Conservation (phyloP, 2,888 invertebrate genomes). For the Drosophila hamatofila region DNA sequence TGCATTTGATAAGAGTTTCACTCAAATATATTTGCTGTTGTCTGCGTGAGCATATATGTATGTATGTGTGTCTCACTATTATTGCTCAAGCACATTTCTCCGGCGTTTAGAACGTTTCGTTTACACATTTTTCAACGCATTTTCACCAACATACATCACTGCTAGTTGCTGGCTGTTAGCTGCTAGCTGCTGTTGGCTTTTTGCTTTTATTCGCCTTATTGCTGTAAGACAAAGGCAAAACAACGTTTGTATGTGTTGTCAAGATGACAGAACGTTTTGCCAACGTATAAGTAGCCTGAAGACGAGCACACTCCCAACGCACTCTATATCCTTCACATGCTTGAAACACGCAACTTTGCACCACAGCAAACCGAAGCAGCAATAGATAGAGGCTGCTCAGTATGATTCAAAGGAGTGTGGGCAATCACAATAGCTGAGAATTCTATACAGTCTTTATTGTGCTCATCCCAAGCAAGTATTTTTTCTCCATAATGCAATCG, state of each 20-base stretch:
- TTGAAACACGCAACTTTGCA: slow-evolving; percentile 72
- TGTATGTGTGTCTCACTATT: slow-evolving; percentile 33
- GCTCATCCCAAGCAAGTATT: not conserved
- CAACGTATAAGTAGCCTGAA: slow-evolving; percentile 67
- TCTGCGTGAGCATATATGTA: not conserved
- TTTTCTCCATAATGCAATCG: not conserved
- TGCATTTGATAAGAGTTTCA: slow-evolving; percentile 70
- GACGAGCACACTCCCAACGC: slow-evolving; percentile 21
- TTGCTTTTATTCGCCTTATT: slow-evolving; percentile 32
- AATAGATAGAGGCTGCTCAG: slow-evolving; percentile 22
- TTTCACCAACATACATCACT: slow-evolving; percentile 42
- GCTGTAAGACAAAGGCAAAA: slow-evolving; percentile 56
- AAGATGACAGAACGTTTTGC: slow-evolving; percentile 75
- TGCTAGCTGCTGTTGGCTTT: slow-evolving; percentile 49
- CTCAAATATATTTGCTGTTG: slow-evolving; percentile 20
- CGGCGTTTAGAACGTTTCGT: slow-evolving; percentile 43
- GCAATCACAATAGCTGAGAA: not conserved
- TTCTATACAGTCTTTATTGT: slow-evolving; percentile 15
- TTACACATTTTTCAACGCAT: slow-evolving; percentile 52
- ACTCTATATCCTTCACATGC: slow-evolving; percentile 17
- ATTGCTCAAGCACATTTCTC: slow-evolving; percentile 49
- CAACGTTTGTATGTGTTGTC: slow-evolving; percentile 53
- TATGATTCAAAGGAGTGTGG: slow-evolving; percentile 28
- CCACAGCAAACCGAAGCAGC: slow-evolving; percentile 20
- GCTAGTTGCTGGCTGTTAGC: slow-evolving; percentile 38